Base-by-base conservation (phyloP, 2,888 invertebrate species). In the Drosophila diplacantha region DNA sequence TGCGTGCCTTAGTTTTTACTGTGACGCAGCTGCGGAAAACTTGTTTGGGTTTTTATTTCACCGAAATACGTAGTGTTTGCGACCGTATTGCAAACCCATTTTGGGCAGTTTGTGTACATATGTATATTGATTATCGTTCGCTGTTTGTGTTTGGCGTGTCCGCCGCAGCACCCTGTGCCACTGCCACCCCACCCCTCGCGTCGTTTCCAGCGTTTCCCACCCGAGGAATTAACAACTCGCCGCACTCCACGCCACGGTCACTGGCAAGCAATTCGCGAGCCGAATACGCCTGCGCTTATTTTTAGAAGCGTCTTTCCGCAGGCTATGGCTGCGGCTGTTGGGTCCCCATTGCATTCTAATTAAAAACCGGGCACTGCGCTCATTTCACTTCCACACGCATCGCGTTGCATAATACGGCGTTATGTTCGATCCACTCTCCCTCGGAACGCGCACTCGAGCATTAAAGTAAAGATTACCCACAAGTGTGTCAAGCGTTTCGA, bases 271-370 rank as follows among this genome's bases (percentile, higher is more conserved):
- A 62, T 62, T 62, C 37, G 61, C 61, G 26, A 62, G 38, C 35
- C 52, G 60, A 51, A 60, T 51, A 43, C 18, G 61, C 37, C 54
- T 41, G 38, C 16, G 18, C 8, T 58, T 80, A 80, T 82, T 77
- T 80, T 69, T 80, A 82, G 82, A 38, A 29, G 16, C 22, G 31
- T 44, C 34, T 52, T 53, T 69, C 29, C n/a, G 59, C 37, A 22
- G 39, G 39, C 41, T 41, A 11, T 5, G 4, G 22, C 39, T 22
- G 41, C 5, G 24, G 16, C 43, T 43, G 43, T 22, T 57, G 51
- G 46, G 39, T 67, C 44, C 75, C 57, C 79, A 66, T 69, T 78
- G 76, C 76, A 79, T 69, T 78, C 83, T 80, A 80, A 82, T 76
- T 81, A 75, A 79, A 81, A 71, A 69, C 61, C 57, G 56, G 62